Conservation (phyloP, 1,140 invertebrate species). For the Lutraria rhynchaena region DNA sequence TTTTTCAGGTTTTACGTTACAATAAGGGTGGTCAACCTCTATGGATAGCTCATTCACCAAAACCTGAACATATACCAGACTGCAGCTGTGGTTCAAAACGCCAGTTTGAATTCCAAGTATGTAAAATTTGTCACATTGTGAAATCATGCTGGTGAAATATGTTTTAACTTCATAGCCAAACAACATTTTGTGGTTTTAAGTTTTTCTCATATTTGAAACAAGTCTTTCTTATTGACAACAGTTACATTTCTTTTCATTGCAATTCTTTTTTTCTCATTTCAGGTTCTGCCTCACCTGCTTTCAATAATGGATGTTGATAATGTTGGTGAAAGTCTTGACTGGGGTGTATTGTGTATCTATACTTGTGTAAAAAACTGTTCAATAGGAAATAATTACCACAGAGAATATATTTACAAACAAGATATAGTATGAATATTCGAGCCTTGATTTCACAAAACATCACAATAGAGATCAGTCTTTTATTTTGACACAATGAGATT, state of each 20-base stretch:
- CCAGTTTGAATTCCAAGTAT: conserved; percentile 95
- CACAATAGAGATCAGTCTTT: too few species aligned
- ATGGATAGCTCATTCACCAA: conserved; percentile 87
- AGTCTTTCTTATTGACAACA: too few species aligned
- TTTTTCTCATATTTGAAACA: too few species aligned
- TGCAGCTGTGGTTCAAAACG: conserved; percentile 90
- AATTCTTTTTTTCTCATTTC: conserved; percentile 72
- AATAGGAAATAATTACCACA: conserved; percentile 85
- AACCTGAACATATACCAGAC: conserved; percentile 85
- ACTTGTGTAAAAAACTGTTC: conserved; percentile 92
- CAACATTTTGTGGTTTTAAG: too few species aligned
- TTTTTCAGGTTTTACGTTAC: conserved; percentile 91
- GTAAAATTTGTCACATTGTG: too few species aligned
- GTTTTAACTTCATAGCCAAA: too few species aligned
- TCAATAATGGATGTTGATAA: conserved; percentile 87
- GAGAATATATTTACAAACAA: conserved; percentile 94
- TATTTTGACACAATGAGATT: too few species aligned
- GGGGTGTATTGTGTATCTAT: conserved; percentile 93
- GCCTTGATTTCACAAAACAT: too few species aligned
- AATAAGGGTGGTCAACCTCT: conserved; percentile 89
- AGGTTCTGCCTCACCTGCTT: conserved; percentile 96
- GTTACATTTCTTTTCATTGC: neutral
- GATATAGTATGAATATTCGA: conserved; percentile 83
- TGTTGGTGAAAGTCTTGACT: conserved; percentile 90
- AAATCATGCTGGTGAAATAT: too few species aligned